Evolutionary conservation across 2,113 vertebrate genomes (phyloP), one percentile per base, ranked within the genome.

Genomic region (Tringa solitaria): DNA sequence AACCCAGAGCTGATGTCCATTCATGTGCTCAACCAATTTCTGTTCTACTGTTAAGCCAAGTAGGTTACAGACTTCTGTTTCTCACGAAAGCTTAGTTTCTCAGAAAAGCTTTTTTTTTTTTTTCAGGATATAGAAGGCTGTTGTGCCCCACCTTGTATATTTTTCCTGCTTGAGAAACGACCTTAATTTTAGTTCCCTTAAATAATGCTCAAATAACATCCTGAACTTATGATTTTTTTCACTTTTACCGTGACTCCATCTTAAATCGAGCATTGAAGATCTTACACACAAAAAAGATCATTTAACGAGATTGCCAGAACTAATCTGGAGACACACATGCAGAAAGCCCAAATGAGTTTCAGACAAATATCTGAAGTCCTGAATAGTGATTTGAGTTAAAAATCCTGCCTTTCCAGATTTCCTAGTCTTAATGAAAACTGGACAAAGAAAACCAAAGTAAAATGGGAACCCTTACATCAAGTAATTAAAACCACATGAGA

Each of bases 401-500:
- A 91, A 61, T 48, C 56, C 45, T 56, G 50, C 63, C 64, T 84
- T 90, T 90, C 26, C 6, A 10, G 24, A 77, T 68, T 81, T 84
- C 27, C 35, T 84, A 41, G 57, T 86, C 64, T 67, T 57, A 20
- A 18, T 80, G 67, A 85, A 93, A 90, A 76, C 13, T 76, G 54
- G 61, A 73, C 45, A 77, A 83, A 91, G 45, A 89, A 79, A 91
- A 54, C 27, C n/a, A 63, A 80, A 93, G 54, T 35, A 74, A 84
- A 90, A 82, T 33, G 14, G 24, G 56, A 94, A 78, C 64, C 26
- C 28, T 63, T 78, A 45, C 0, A 12, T 85, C 48, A 87, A 90
- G 46, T 95, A 90, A 81, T 90, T 92, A 86, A 90, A 96, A 59
- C 43, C 79, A 89, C 27, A 75, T 45, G 65, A 89, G 53, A 79